Conservation (phyloP, 2,888 invertebrate genomes). For the Athripsodes cinereus region DNA sequence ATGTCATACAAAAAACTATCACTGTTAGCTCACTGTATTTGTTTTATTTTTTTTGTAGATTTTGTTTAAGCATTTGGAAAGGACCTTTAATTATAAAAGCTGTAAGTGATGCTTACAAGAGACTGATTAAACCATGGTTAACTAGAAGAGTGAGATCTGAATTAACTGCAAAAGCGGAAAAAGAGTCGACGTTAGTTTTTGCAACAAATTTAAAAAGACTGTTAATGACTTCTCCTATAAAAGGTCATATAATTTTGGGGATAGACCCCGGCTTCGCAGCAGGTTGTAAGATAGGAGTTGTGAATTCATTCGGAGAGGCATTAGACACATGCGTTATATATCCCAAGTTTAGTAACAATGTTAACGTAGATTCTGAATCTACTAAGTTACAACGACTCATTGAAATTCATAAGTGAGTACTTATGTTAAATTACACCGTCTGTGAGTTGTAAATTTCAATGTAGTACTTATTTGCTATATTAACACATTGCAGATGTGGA, state of each 20-base stretch:
- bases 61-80: slow-evolving; percentile 41
- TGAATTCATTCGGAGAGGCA: slow-evolving; percentile 65
- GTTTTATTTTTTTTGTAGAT: slow-evolving; percentile 32
- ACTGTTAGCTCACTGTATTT: neutral
- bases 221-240: slow-evolving; percentile 71
- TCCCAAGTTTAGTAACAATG: slow-evolving; percentile 49
- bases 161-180: slow-evolving; percentile 69
- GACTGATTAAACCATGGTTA: slow-evolving; percentile 56
- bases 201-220: slow-evolving; percentile 78
- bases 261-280: slow-evolving; percentile 87
- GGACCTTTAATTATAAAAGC: slow-evolving; percentile 43
- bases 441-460: too few species aligned
- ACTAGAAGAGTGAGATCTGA: slow-evolving; percentile 65
- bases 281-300: slow-evolving; percentile 83
- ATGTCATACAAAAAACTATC: neutral
- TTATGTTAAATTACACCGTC: too few species aligned
- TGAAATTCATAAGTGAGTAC: slow-evolving; percentile 48
- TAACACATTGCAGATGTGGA: slow-evolving; percentile 51
- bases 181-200: slow-evolving; percentile 80
- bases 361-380: slow-evolving; percentile 40
- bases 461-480: too few species aligned
- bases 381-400: slow-evolving; percentile 50
- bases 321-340: slow-evolving; percentile 64
- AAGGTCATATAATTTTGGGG: slow-evolving; percentile 73
- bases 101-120: slow-evolving; percentile 41